Evolutionary conservation across 2,113 vertebrate species (phyloP), one percentile per base, ranked within the genome.

Genomic region (Dryoscopus gambensis): DNA sequence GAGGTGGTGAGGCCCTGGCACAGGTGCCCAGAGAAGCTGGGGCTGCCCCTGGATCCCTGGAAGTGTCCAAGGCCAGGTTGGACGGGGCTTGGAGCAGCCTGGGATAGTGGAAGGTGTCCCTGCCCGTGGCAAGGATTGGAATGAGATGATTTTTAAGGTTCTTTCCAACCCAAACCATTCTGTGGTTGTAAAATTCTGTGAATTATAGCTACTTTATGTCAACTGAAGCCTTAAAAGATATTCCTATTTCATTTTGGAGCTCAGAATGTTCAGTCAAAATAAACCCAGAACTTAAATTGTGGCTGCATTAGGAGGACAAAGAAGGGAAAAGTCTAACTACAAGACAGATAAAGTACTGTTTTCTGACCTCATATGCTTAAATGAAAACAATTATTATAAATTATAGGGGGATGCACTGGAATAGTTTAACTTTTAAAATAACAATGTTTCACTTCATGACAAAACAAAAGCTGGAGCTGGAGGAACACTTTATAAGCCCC

Each of bases 71-170:
- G 44, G 6, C 52, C 15, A 19, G 15, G 44, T 0, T 81, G 76
- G 59, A 50, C 0, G 0, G 39, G 3, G 39, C 10, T 60, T 31
- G 42, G 67, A 57, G 44, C 44, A 59, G 0, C 19, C 44, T 52
- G 68, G 33, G 15, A 11, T 2, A n/a, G 33, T 17, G 44, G 37
- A 46, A 89, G 4, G 22, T 17, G 44, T 14, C 15, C 37, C 33
- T 65, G 59, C 15, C 4, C 12, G 7, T 3, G 27, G 40, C 57
- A 64, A 25, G 31, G 21, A 18, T 13, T 50, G 50, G 42, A 35
- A 65, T 3, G 6, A 50, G 11, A 7, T 52, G 15, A 74, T 42
- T 44, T 52, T 59, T 52, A 52, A 67, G 49, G 28, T 39, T 23
- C 44, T 57, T 67, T 52, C 60, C 37, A 59, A 52, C 10, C 28